Evolutionary conservation across 2,797 vertebrate species (phyloP).

Genomic region (Darevskia mixta): DNA sequence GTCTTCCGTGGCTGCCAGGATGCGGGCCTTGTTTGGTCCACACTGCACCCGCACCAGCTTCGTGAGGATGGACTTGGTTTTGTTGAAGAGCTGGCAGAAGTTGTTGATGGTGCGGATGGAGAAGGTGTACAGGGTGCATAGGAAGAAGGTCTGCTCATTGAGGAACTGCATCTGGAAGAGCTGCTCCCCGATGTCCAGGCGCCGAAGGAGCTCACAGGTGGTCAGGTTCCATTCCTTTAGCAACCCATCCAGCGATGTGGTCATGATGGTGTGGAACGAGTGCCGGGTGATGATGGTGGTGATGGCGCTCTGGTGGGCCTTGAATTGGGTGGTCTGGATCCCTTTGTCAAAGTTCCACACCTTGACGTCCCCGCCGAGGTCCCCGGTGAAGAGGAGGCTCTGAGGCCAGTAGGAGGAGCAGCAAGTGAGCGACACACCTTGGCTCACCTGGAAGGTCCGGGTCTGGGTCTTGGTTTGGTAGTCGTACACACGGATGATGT

Average conservation of each 20-base stretch:
- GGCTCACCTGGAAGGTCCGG: slow-evolving; percentile 34
- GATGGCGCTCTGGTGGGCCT: slow-evolving; percentile 61
- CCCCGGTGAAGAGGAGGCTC: slow-evolving; percentile 69
- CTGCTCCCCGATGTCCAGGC: slow-evolving; percentile 56
- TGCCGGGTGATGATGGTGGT: slow-evolving; percentile 52
- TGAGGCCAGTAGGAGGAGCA: slow-evolving; percentile 50
- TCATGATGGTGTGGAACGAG: slow-evolving; percentile 65
- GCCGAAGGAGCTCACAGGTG: slow-evolving; percentile 62
- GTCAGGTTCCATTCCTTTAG: slow-evolving; percentile 75
- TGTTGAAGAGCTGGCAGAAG: slow-evolving; percentile 71
- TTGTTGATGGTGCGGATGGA: slow-evolving; percentile 55
- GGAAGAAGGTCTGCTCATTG: slow-evolving; percentile 61
- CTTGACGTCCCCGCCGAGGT: slow-evolving; percentile 61
- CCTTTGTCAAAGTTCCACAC: slow-evolving; percentile 56
- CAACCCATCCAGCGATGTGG: slow-evolving; percentile 65
- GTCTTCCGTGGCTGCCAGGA: slow-evolving; percentile 68
- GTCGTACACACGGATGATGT: slow-evolving; percentile 57
- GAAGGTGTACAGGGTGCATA: slow-evolving; percentile 61
- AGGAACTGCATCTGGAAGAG: slow-evolving; percentile 61
- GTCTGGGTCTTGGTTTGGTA: slow-evolving; percentile 21
- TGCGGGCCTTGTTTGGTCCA: slow-evolving; percentile 53
- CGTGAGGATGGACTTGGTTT: slow-evolving; percentile 56
- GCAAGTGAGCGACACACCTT: slow-evolving; percentile 61
- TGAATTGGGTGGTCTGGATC: slow-evolving; percentile 56
- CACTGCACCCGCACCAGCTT: slow-evolving; percentile 57